Conservation (phyloP, 2,797 vertebrate species). For the Schizopygopsis pylzovi region DNA sequence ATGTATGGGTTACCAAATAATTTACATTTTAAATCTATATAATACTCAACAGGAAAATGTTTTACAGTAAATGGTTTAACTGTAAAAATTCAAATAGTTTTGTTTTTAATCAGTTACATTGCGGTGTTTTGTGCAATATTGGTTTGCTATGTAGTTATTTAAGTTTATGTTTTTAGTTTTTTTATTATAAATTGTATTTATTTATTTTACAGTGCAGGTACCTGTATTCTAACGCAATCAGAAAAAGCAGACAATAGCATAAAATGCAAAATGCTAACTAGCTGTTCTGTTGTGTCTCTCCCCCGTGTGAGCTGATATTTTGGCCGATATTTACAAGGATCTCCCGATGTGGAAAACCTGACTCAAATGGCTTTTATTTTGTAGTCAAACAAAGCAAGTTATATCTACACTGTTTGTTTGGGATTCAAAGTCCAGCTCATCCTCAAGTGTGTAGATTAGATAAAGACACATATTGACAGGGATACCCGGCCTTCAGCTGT, state of each 20-base stretch:
- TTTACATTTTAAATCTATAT: background rate
- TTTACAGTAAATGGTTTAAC: background rate
- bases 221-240: background rate
- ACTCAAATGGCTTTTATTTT: slow-evolving; percentile 31
- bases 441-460: slow-evolving; percentile 76
- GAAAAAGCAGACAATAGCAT: background rate
- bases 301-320: background rate
- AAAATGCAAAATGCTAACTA: background rate
- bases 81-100: background rate
- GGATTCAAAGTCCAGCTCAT: slow-evolving; percentile 82
- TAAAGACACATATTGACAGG: slow-evolving; percentile 72
- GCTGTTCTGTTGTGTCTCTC: background rate
- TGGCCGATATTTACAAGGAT: background rate
- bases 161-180: background rate
- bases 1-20: background rate
- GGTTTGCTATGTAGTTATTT: background rate
- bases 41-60: background rate
- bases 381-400: slow-evolving; percentile 38
- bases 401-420: slow-evolving; percentile 9
- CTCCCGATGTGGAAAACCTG: background rate
- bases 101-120: background rate
- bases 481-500: slow-evolving; percentile 58
- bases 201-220: no score
- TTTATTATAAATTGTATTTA: no score
- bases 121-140: background rate